A percentile compares a stretch with the other conserved stretches of the same genome.
Conservation (phyloP, 2,888 invertebrate genomes). For the Lutraria lutraria region DNA sequence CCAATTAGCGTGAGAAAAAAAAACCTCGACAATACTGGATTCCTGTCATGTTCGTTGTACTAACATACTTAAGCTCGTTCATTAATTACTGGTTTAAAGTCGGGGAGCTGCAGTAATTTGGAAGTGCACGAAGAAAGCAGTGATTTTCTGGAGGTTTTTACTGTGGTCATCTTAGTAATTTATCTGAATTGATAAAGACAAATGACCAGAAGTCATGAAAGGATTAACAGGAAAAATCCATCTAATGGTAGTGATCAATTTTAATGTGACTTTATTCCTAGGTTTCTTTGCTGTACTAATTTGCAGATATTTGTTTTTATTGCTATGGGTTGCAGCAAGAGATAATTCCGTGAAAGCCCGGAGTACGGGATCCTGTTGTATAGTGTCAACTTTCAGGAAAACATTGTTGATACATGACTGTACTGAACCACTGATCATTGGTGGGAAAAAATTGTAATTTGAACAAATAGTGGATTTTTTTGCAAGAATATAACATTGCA, state of each 20-base stretch:
- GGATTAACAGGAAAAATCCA: constrained; percentile 23
- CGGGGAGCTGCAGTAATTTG: constrained; percentile 26
- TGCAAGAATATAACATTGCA: no score
- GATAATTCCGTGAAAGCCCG: not conserved
- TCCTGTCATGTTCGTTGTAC: constrained; percentile 8
- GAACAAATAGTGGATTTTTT: no score
- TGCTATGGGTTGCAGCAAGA: not conserved
- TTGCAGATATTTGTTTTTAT: constrained; percentile 11
- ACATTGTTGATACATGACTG: not conserved
- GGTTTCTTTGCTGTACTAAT: constrained; percentile 8
- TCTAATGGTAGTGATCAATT: constrained; percentile 11
- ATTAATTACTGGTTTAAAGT: constrained; percentile 37
- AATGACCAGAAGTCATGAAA: constrained; percentile 45
- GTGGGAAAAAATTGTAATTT: no score
- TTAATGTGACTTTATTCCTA: not conserved
- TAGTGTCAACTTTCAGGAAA: not conserved
- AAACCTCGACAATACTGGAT: not conserved
- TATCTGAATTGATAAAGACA: constrained; percentile 43
- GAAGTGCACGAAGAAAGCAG: not conserved
- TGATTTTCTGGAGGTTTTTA: constrained; percentile 19
- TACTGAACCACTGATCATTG: no score
- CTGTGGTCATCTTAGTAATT: constrained; percentile 39
- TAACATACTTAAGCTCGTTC: constrained; percentile 29
- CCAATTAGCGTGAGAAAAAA: constrained; percentile 28
- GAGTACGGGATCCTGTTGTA: not conserved